phyloP scores from a whole-genome alignment of 2,797 vertebrate genomes.

The Margarornis squamiger region DNA sequence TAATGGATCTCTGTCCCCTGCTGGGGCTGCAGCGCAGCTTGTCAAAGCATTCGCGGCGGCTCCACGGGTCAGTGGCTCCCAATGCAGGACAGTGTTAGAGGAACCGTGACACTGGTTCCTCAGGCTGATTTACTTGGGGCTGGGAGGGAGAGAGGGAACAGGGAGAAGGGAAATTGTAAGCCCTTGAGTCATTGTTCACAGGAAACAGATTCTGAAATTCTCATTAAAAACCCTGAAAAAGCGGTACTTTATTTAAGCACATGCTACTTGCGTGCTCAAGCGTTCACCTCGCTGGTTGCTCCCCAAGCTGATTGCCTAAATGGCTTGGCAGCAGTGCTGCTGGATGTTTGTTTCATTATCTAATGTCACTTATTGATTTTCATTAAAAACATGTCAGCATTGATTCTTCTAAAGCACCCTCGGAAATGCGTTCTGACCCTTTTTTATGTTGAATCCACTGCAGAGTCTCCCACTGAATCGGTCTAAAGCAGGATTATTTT shows the following conservation, averaged over 20 bases:
- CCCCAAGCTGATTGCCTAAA: not conserved
- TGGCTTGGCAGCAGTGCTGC: not conserved
- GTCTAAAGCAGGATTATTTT: constrained; percentile 41
- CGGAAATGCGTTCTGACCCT: constrained; percentile 45
- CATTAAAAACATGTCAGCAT: constrained; percentile 58
- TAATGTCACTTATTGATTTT: constrained; percentile 59
- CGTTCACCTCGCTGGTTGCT: not conserved
- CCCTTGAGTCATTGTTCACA: not conserved
- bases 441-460: constrained; percentile 7
- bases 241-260: not conserved
- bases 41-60: constrained; percentile 65
- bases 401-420: constrained; percentile 53
- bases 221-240: not conserved
- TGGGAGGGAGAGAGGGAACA: not conserved
- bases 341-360: constrained; percentile 35
- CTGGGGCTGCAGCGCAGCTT: constrained; percentile 65
- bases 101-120: constrained; percentile 18
- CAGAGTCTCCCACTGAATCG: constrained; percentile 2
- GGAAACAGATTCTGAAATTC: not conserved
- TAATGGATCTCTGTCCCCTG: constrained; percentile 54
- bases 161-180: not conserved
- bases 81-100: constrained; percentile 16
- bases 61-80: constrained; percentile 57
- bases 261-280: not conserved
- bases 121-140: constrained; percentile 23